These are phyloP conservation scores for Macrobrachium rosenbergii DNA, from an alignment of 1,140 invertebrate genomes.

Conservation along the genomic window DNA sequence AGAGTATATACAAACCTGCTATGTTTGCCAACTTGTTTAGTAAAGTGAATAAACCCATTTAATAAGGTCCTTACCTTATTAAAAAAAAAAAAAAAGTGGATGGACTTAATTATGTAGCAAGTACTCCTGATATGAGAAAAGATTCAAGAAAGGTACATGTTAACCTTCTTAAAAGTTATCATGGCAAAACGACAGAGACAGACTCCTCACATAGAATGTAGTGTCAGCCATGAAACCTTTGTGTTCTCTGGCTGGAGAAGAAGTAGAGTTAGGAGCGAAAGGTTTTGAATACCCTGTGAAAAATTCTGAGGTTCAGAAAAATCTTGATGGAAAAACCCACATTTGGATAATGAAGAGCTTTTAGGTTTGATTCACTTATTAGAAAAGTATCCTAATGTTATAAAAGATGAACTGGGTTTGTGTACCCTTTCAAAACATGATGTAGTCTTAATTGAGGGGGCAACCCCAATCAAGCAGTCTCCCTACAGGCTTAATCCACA, in stretches of 20 bases:
- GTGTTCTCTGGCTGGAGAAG: too few species aligned
- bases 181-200: too few species aligned
- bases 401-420: not conserved
- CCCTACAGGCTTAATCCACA: not conserved
- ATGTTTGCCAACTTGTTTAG: too few species aligned
- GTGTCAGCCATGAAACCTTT: too few species aligned
- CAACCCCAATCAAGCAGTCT: not conserved
- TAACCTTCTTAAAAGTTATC: not conserved
- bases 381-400: not conserved
- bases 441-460: not conserved
- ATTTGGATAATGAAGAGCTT: too few species aligned
- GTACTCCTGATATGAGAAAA: not conserved
- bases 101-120: not conserved
- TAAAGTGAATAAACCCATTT: not conserved
- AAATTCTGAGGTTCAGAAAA: not conserved
- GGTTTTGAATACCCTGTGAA: too few species aligned
- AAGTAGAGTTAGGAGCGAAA: too few species aligned
- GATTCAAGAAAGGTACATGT: slow-evolving; percentile 1
- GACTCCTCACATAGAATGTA: too few species aligned
- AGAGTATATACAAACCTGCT: too few species aligned
- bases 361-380: not conserved
- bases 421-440: not conserved
- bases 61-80: not conserved
- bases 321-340: not conserved
- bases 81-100: not conserved